phyloP scores from a whole-genome alignment of 2,888 invertebrate species.

The Sesia bembeciformis region DNA sequence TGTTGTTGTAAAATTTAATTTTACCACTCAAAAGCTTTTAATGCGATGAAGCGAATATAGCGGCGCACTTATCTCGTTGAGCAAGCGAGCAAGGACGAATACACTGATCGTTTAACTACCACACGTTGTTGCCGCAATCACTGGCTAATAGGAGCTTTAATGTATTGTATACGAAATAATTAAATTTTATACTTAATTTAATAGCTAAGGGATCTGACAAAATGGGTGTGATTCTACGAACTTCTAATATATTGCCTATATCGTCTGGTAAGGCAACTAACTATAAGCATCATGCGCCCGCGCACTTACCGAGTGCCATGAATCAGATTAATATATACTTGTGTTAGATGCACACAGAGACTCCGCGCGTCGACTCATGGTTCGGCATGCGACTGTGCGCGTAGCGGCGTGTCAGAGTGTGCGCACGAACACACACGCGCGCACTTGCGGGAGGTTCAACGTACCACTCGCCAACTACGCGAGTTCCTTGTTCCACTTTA shows the following conservation, averaged over 20 bases:
- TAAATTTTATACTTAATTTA: too few relatives aligned
- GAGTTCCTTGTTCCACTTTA: conserved; percentile 75
- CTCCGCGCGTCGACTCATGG: background rate
- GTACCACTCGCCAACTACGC: conserved; percentile 67
- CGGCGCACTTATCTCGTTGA: conserved; percentile 48
- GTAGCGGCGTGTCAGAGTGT: background rate
- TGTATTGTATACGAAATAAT: too few relatives aligned
- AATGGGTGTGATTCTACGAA: background rate
- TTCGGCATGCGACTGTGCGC: conserved; percentile 19
- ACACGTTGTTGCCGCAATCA: background rate
- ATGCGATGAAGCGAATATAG: conserved; percentile 45
- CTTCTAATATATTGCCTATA: background rate
- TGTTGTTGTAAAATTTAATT: conserved; percentile 33
- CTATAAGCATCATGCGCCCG: background rate
- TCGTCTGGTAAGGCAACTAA: background rate
- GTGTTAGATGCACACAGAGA: conserved; percentile 28
- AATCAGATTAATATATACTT: conserved; percentile 44
- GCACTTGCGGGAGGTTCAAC: conserved; percentile 54
- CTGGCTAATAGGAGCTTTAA: background rate
- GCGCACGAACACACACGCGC: conserved; percentile 21
- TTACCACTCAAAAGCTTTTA: conserved; percentile 50
- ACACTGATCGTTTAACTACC: background rate
- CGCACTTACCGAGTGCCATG: conserved; percentile 26
- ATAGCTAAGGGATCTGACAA: background rate
- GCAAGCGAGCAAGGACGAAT: conserved; percentile 57